Base-by-base conservation (phyloP, 2,888 invertebrate genomes). In the Lumbricus terrestris region DNA sequence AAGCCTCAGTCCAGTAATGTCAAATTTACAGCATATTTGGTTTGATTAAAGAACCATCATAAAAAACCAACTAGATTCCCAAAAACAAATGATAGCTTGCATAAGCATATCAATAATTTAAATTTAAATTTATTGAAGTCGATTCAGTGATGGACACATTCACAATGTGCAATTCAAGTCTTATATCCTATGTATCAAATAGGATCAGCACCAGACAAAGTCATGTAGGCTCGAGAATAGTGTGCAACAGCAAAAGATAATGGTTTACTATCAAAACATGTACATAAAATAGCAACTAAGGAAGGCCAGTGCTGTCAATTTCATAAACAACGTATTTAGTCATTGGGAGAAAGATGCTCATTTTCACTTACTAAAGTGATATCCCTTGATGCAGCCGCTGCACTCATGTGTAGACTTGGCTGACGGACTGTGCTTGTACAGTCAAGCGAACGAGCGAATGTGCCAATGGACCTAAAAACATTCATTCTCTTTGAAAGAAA, bases 351-450 rank as follows among this genome's bases (percentile, higher is more conserved):
- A n/a, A n/a, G n/a, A 69, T 69, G 69, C n/a, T 69, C n/a, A 13
- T 69, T 69, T 69, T 69, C 69, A 92, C 93, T 92, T 90, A 94
- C 94, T 92, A 95, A 96, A 92, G 99, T 99, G 93, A 99, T 98
- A 96, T 99, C 99, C 93, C 99, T 96, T 94, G 98, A 98, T 92
- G 99, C 99, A 92, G 99, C 99, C 90, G 99, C 99, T 92, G 99
- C 99, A 94, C 98, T 98, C 98, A 99, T 98, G 95, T 99, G 99
- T 93, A 99, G 96, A 94, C 98, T 98, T 91, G 99, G 99, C 95
- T 99, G 98, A 95, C 99, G 98, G 88, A 99, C 98, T 93, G 98
- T 98, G 95, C 98, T 98, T 93, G 98, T 98, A 95, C 98, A 98
- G 96, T 99, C 99, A 92, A 99, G 96, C 91, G 99, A 99, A 93